Evolutionary conservation across 2,888 invertebrate genomes (phyloP), one percentile per base, ranked within the genome.

Genomic region (Lobophora halterata): DNA sequence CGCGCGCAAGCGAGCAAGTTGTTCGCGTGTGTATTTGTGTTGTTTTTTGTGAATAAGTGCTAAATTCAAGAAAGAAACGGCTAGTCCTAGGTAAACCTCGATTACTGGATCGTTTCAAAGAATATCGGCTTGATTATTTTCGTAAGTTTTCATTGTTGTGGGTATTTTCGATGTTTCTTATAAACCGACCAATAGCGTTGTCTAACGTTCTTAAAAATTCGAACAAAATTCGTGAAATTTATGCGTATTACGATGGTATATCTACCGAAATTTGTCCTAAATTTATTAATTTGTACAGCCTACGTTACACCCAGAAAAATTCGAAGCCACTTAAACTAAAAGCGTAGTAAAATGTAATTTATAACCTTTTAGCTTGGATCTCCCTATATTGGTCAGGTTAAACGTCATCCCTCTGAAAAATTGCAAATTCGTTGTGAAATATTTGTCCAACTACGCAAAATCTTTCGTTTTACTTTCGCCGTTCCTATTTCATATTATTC

Each of bases 321-420:
- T n/a, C n/a, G n/a, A n/a, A n/a, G n/a, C n/a, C n/a, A n/a, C 10
- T 1, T 4, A 5, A 21, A 21, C 9, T 9, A 9, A 21, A 10
- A 10, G 4, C 4, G 21, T 4, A n/a, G n/a, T n/a, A n/a, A n/a
- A n/a, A n/a, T 10, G 3, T 10, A 4, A 5, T 5, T 10, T 21
- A 13, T 34, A 34, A 40, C 29, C 34, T 40, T 3, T 18, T 7
- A 18, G 3, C 4, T 11, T 4, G 9, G 11, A 10, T 19, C 34
- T 30, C 5, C 18, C 2, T 19, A 25, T 7, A 26, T 34, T 3
- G 19, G 40, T 31, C 34, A 40, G 29, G 0, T 30, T 17, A 43
- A 6, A 46, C 35, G 51, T 51, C 51, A 48, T 4, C 30, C n/a
- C 6, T 11, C 13, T 37, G 17, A 20, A 26, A 29, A 38, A 28